Conservation (phyloP, 2,113 vertebrate species). For the Coregonus clupeaformis region DNA sequence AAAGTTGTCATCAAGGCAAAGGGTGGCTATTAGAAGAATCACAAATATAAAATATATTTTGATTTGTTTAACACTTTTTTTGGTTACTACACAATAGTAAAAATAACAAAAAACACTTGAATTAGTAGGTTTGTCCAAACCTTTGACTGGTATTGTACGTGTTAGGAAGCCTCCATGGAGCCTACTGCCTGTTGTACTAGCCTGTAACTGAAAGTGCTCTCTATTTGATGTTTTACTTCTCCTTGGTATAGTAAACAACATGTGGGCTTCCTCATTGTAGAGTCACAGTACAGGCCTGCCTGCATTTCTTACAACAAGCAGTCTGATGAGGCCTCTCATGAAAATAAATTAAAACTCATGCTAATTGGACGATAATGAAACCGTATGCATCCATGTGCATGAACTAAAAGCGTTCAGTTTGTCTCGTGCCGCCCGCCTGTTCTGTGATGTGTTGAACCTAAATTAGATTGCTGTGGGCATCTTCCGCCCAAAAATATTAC, state of each 20-base stretch:
- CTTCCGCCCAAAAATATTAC: not conserved
- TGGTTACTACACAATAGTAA: too few relatives aligned
- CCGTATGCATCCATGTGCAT: not conserved
- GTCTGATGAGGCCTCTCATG: slow-evolving; percentile 2
- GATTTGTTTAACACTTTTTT: too few relatives aligned
- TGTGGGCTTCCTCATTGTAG: slow-evolving; percentile 23
- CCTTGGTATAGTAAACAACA: slow-evolving; percentile 8
- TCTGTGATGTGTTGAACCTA: slow-evolving; percentile 1
- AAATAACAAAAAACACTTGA: too few relatives aligned
- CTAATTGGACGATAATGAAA: slow-evolving; percentile 3
- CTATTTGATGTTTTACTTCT: slow-evolving; percentile 23
- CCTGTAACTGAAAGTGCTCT: not conserved
- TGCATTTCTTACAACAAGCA: not conserved
- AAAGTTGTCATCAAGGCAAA: too few relatives aligned
- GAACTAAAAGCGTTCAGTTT: not conserved
- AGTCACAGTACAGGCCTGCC: not conserved
- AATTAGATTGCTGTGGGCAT: slow-evolving; percentile 10
- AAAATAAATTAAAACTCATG: slow-evolving; percentile 10
- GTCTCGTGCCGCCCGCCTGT: not conserved
- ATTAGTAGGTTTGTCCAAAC: too few relatives aligned
- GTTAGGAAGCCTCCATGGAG: too few relatives aligned
- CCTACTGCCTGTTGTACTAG: too few relatives aligned
- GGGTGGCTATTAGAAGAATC: too few relatives aligned
- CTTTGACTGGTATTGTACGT: too few relatives aligned
- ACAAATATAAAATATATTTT: too few relatives aligned